These are phyloP conservation scores for Adelognathus sp. DNA, from an alignment of 2,888 invertebrate genomes.

Conservation along the genomic window DNA sequence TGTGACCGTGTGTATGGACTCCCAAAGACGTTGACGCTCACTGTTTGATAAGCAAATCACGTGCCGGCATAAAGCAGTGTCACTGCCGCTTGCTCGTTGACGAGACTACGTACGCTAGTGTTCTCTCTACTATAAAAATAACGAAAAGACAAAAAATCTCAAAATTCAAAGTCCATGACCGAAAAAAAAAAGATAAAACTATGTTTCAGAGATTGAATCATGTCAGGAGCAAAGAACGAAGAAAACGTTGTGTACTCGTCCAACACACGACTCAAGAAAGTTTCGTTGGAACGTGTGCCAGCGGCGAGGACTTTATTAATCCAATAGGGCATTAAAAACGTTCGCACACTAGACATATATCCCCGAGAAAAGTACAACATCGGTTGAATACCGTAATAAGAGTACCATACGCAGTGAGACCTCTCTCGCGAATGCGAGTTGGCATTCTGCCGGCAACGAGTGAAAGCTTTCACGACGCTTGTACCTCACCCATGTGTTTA, in stretches of 20 bases:
- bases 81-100: constrained; percentile 19
- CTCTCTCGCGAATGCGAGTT: constrained; percentile 23
- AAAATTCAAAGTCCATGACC: not conserved
- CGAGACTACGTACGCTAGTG: constrained; percentile 19
- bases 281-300: not conserved
- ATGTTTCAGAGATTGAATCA: not conserved
- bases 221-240: no score
- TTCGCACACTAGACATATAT: constrained; percentile 48
- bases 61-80: constrained; percentile 41
- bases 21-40: constrained; percentile 17
- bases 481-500: constrained; percentile 7
- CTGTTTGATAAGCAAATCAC: constrained; percentile 51
- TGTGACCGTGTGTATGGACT: not conserved
- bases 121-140: constrained; percentile 9
- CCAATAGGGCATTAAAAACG: constrained; percentile 36
- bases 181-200: not conserved
- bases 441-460: constrained; percentile 50
- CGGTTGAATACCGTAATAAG: constrained; percentile 35
- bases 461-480: constrained; percentile 50
- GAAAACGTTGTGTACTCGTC: not conserved
- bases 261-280: not conserved
- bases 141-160: not conserved
- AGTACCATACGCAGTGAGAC: constrained; percentile 7
- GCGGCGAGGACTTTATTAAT: constrained; percentile 16
- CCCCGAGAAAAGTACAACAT: constrained; percentile 23